phyloP scores from a whole-genome alignment of 2,113 vertebrate species.

The Gallinago media region DNA sequence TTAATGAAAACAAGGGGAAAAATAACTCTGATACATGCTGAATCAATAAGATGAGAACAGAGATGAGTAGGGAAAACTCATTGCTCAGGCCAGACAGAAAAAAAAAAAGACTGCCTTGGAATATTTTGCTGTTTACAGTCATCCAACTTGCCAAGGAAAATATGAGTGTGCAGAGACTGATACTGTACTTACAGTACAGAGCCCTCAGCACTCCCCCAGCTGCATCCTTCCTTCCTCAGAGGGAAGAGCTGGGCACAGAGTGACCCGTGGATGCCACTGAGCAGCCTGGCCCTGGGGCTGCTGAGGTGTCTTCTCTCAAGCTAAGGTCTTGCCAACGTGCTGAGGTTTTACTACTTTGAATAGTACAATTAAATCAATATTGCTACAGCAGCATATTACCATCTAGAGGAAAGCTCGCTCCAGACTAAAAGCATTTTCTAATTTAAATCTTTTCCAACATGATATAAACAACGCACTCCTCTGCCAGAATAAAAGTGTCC shows the following conservation, averaged over 20 bases:
- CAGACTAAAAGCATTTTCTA: neutral
- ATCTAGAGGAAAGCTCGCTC: neutral
- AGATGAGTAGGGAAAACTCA: constrained; percentile 9
- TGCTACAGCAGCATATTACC: neutral
- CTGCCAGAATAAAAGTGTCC: neutral
- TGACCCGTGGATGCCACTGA: neutral
- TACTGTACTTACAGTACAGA: neutral
- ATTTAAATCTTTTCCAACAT: neutral
- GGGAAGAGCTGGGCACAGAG: neutral
- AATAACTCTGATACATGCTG: neutral
- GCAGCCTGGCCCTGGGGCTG: neutral
- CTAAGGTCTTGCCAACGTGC: neutral
- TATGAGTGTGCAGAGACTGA: neutral
- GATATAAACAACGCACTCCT: neutral
- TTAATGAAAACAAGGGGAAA: neutral
- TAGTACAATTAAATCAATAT: neutral
- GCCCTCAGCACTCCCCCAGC: neutral
- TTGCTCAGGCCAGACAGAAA: neutral
- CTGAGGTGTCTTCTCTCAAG: neutral
- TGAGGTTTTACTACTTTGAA: neutral
- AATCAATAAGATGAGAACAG: constrained; percentile 15
- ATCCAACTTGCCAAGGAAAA: constrained; percentile 39
- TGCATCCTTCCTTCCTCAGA: neutral
- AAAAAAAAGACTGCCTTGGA: neutral
- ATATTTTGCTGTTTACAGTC: constrained; percentile 50